Conservation (phyloP, 2,888 invertebrate species). For the Scaptomyza cyrtandrae region DNA sequence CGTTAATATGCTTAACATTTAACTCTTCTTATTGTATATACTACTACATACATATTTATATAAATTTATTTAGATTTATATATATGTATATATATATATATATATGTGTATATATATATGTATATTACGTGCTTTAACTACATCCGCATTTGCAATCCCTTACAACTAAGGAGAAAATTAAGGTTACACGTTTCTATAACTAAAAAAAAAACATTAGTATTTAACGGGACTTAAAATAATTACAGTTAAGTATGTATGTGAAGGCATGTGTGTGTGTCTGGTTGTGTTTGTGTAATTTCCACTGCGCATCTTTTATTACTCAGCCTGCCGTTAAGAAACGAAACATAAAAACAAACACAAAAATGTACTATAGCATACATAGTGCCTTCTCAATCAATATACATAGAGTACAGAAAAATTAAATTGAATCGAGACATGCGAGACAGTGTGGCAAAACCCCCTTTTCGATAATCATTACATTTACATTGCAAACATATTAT, state of each 20-base stretch:
- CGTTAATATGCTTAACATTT: constrained; percentile 40
- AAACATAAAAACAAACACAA: background rate
- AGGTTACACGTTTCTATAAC: constrained; percentile 50
- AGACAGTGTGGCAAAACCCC: constrained; percentile 5
- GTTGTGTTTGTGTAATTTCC: background rate
- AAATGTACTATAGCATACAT: no score
- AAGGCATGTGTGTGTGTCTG: constrained; percentile 12
- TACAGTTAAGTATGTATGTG: constrained; percentile 40
- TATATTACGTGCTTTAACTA: constrained; percentile 47
- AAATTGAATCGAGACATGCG: background rate
- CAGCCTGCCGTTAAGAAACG: background rate
- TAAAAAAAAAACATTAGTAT: constrained; percentile 52
- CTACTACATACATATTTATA: constrained; percentile 47
- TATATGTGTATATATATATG: constrained; percentile 15
- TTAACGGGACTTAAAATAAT: constrained; percentile 52
- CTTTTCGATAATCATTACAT: constrained; percentile 29
- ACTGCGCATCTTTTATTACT: background rate
- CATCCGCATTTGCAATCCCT: constrained; percentile 39
- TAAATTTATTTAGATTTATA: constrained; percentile 29
- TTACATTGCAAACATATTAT: constrained; percentile 44
- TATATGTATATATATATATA: constrained; percentile 19
- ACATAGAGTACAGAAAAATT: background rate
- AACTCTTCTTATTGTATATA: constrained; percentile 53
- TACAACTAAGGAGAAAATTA: constrained; percentile 50
- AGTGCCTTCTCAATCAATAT: no score